Conservation (phyloP, 2,888 invertebrate genomes). For the Mesochorus sp. region DNA sequence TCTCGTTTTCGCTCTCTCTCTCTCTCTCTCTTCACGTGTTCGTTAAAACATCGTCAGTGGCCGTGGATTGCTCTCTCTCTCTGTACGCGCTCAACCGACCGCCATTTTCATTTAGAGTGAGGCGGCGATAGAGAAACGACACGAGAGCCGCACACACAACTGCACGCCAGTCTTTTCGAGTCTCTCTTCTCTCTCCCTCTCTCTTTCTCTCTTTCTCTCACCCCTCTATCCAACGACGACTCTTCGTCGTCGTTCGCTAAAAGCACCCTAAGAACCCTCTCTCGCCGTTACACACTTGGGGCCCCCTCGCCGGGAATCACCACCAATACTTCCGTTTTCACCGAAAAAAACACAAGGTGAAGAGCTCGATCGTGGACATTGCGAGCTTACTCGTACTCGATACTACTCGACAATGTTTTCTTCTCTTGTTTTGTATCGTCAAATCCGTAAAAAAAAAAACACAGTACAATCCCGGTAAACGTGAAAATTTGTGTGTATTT, state of each 20-base stretch:
- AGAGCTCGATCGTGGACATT: slow-evolving; percentile 28
- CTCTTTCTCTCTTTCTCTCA: slow-evolving; percentile 6
- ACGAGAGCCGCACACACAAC: slow-evolving; percentile 48
- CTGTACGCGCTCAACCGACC: slow-evolving; percentile 74
- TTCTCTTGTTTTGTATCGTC: not conserved
- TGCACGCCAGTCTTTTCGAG: slow-evolving; percentile 44
- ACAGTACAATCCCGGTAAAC: slow-evolving; percentile 35
- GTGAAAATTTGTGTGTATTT: not conserved
- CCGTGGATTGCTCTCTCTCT: slow-evolving; percentile 73
- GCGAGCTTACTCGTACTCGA: slow-evolving; percentile 16
- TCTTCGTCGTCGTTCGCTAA: slow-evolving; percentile 38
- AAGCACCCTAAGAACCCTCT: slow-evolving; percentile 45
- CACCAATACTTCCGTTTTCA: slow-evolving; percentile 36
- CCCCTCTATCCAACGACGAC: slow-evolving; percentile 42
- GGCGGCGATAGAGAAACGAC: slow-evolving; percentile 63
- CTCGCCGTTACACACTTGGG: slow-evolving; percentile 15
- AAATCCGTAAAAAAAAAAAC: slow-evolving; percentile 39
- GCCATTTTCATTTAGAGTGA: slow-evolving; percentile 79
- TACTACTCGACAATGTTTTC: not conserved
- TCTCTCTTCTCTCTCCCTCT: slow-evolving; percentile 44
- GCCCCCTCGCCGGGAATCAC: slow-evolving; percentile 48
- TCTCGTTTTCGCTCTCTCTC: slow-evolving; percentile 38
- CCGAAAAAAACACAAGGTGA: slow-evolving; percentile 20
- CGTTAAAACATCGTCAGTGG: slow-evolving; percentile 69
- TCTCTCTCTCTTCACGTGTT: slow-evolving; percentile 68